These are phyloP conservation scores for Cosmia trapezina DNA, from an alignment of 2,888 invertebrate genomes.

Conservation along the genomic window DNA sequence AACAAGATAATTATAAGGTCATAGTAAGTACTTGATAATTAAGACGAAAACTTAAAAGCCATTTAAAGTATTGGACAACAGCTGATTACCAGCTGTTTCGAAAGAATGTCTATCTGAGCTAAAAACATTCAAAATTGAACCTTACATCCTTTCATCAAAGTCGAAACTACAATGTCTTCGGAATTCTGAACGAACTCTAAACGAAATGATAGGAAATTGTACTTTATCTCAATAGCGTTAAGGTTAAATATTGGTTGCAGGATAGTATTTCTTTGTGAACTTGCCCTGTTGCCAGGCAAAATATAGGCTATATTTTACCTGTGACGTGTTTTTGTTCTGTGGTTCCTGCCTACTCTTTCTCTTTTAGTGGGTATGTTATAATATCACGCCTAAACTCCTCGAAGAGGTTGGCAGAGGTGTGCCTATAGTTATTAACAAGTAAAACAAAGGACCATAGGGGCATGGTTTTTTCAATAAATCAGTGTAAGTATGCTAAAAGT, in stretches of 20 bases:
- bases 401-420: too few relatives aligned
- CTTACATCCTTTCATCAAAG: rapidly evolving
- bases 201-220: neutral
- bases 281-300: slow-evolving; percentile 22
- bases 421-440: too few relatives aligned
- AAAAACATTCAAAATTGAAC: neutral
- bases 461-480: too few relatives aligned
- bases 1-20: slow-evolving; percentile 12
- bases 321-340: neutral
- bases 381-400: neutral
- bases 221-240: rapidly evolving
- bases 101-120: slow-evolving; percentile 35
- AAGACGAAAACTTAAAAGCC: slow-evolving; percentile 36
- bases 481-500: too few relatives aligned
- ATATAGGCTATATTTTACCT: neutral
- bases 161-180: neutral
- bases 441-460: too few relatives aligned
- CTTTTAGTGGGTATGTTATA: neutral
- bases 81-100: slow-evolving; percentile 55
- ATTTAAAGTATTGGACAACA: slow-evolving; percentile 40
- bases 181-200: neutral
- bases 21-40: slow-evolving; percentile 27
- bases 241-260: neutral
- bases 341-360: neutral
- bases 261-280: neutral